phyloP scores from a whole-genome alignment of 2,797 vertebrate species.

The Tapera naevia region DNA sequence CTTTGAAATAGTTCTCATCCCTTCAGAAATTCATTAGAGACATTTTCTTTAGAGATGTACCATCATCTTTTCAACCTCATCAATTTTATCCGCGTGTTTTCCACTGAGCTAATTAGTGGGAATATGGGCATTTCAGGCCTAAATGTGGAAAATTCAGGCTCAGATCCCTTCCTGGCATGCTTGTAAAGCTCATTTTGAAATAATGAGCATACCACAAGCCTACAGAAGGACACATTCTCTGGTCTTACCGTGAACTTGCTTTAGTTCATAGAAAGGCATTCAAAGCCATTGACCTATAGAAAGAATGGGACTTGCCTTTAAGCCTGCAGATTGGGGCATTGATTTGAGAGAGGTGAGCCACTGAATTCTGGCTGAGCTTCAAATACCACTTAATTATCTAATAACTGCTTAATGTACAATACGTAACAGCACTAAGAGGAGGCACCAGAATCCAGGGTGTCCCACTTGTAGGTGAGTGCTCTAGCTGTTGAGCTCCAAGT shows the following conservation, averaged over 20 bases:
- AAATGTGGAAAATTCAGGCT: not conserved
- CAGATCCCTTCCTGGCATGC: not conserved
- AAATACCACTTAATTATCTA: not conserved
- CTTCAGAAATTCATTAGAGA: not conserved
- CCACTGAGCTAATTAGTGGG: not conserved
- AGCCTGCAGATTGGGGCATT: not conserved
- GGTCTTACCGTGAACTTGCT: not conserved
- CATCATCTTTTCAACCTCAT: not conserved
- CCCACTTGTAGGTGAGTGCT: not conserved
- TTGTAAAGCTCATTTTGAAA: not conserved
- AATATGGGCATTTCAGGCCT: not conserved
- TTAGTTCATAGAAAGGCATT: not conserved
- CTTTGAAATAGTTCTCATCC: not conserved
- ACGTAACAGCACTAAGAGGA: not conserved
- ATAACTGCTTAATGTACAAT: not conserved
- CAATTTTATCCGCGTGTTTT: not conserved
- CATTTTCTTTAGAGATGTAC: not conserved
- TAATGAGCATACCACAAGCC: not conserved
- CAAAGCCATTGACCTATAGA: not conserved
- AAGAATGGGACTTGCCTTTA: not conserved
- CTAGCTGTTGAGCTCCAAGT: not conserved
- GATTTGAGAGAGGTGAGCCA: not conserved
- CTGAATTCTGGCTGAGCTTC: not conserved
- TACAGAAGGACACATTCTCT: not conserved
- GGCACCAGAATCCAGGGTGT: not conserved